These are phyloP conservation scores for Perizoma flavofasciatum DNA, from an alignment of 2,888 invertebrate genomes.

Conservation along the genomic window DNA sequence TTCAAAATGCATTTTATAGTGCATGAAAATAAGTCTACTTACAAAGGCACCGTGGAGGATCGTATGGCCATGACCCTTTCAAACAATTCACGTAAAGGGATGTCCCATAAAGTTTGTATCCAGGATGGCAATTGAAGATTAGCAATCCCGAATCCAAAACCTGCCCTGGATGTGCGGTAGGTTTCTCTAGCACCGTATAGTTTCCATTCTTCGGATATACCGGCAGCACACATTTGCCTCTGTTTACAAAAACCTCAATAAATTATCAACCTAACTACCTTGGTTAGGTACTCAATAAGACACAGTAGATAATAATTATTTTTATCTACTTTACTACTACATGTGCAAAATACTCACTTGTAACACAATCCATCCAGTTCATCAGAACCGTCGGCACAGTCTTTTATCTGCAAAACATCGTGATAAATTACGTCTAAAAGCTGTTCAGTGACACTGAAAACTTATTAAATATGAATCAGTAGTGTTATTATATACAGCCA, in stretches of 20 bases:
- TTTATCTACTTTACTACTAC: too few species aligned
- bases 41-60: conserved; percentile 27
- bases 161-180: conserved; percentile 18
- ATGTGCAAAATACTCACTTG: background rate
- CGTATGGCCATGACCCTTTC: conserved; percentile 30
- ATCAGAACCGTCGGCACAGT: conserved; percentile 27
- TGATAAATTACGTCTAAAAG: too few species aligned
- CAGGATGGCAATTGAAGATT: conserved; percentile 24
- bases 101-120: conserved; percentile 25
- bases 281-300: too few species aligned
- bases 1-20: too few species aligned
- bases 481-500: too few species aligned
- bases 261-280: too few species aligned
- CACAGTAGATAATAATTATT: too few species aligned
- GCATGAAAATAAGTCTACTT: background rate
- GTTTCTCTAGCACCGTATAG: conserved; percentile 14
- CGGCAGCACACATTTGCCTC: conserved; percentile 25
- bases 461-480: too few species aligned
- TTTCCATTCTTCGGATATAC: conserved; percentile 21
- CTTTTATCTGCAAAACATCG: conserved; percentile 2
- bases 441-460: too few species aligned
- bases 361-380: conserved; percentile 21
- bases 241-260: background rate
- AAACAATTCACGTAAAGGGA: conserved; percentile 22
- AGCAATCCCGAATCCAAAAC: conserved; percentile 17